Conservation (phyloP, 2,797 vertebrate species). For the Hoplostethus mediterraneus region DNA sequence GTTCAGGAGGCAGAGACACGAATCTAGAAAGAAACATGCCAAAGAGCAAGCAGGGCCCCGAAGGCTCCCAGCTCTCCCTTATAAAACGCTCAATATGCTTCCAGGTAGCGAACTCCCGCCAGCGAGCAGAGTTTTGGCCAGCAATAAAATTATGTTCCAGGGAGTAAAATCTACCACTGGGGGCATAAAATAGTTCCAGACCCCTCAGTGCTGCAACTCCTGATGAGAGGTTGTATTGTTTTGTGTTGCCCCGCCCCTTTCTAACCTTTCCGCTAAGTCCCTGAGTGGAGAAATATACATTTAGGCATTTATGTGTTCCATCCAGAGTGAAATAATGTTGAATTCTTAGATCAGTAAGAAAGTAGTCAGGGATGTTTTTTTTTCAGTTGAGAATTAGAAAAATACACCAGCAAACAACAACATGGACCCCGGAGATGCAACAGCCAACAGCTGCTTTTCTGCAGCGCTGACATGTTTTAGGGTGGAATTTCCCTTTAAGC, state of each 20-base stretch:
- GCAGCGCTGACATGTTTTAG: constrained; percentile 7
- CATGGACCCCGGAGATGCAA: no score
- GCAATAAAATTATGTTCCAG: constrained; percentile 66
- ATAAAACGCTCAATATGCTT: constrained; percentile 58
- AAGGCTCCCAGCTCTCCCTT: constrained; percentile 41
- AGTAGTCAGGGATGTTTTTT: no score
- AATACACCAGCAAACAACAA: no score
- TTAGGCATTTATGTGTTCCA: no score
- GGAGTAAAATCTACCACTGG: constrained; percentile 58
- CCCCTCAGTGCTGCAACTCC: constrained; percentile 24
- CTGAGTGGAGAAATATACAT: no score
- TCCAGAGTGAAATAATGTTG: no score
- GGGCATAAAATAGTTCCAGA: constrained; percentile 60
- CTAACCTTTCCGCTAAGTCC: background rate
- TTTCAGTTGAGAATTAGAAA: no score
- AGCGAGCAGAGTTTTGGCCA: constrained; percentile 53
- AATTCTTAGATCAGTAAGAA: no score
- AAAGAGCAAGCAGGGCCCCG: constrained; percentile 59
- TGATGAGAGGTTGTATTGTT: constrained; percentile 27
- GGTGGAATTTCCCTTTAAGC: constrained; percentile 2
- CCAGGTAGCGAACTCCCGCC: constrained; percentile 69
- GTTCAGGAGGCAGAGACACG: constrained; percentile 36
- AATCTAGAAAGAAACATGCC: constrained; percentile 32
- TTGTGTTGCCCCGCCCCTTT: constrained; percentile 6
- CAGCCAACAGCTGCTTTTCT: no score